A percentile compares a stretch with the other conserved stretches of the same genome.
These are phyloP conservation scores for Clitarchus hookeri DNA, from an alignment of 2,888 invertebrate genomes.

Conservation along the genomic window DNA sequence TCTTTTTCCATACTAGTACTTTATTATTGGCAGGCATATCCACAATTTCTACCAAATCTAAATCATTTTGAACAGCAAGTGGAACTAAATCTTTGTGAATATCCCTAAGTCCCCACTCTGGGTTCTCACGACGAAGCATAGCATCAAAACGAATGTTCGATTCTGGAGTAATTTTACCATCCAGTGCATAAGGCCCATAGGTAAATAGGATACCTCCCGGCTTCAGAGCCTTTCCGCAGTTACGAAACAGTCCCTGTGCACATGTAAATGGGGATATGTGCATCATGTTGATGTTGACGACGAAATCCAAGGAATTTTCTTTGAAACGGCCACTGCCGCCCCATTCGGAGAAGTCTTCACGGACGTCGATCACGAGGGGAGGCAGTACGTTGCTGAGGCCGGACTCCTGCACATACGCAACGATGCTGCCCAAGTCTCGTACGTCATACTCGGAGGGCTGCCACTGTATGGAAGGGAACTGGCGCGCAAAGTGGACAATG, in stretches of 20 bases:
- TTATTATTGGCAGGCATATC: conserved; percentile 91
- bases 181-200: conserved; percentile 82
- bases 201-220: conserved; percentile 73
- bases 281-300: conserved; percentile 85
- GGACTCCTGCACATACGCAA: conserved; percentile 50
- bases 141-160: conserved; percentile 82
- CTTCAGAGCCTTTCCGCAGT: conserved; percentile 72
- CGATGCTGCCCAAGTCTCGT: conserved; percentile 62
- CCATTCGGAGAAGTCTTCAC: conserved; percentile 56
- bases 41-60: conserved; percentile 65
- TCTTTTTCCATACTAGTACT: conserved; percentile 75
- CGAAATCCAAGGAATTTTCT: conserved; percentile 63
- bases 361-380: conserved; percentile 71
- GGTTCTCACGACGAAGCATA: conserved; percentile 66
- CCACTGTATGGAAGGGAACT: conserved; percentile 74
- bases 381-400: conserved; percentile 63
- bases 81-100: conserved; percentile 64
- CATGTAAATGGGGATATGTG: conserved; percentile 81
- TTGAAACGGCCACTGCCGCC: conserved; percentile 35
- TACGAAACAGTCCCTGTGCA: conserved; percentile 74
- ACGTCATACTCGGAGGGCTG: conserved; percentile 80
- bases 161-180: conserved; percentile 79
- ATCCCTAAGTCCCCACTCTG: conserved; percentile 82
- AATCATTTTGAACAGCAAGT: conserved; percentile 64
- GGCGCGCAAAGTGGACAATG: conserved; percentile 72